These are phyloP conservation scores for Torymus tubicola DNA, from an alignment of 2,888 invertebrate genomes.

Conservation along the genomic window DNA sequence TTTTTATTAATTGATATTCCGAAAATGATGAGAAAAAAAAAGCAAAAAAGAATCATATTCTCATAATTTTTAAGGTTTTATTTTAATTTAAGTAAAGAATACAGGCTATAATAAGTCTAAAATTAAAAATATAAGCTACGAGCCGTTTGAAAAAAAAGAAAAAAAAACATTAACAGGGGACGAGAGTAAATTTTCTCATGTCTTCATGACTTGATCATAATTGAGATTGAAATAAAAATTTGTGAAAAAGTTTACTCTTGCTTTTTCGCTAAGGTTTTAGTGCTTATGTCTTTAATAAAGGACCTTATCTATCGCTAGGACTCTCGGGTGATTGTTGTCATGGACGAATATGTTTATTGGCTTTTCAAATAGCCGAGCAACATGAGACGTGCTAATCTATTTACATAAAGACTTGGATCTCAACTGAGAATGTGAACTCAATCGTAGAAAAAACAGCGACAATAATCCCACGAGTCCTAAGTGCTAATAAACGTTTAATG, in stretches of 20 bases:
- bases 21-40: conserved; percentile 12
- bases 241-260: conserved; percentile 51
- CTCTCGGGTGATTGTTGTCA: conserved; percentile 56
- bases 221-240: conserved; percentile 33
- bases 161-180: conserved; percentile 47
- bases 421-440: conserved; percentile 56
- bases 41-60: conserved; percentile 47
- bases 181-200: conserved; percentile 45
- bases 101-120: conserved; percentile 43
- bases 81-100: conserved; percentile 49
- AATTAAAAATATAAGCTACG: conserved; percentile 55
- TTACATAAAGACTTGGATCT: conserved; percentile 57
- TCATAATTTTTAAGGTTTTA: conserved; percentile 52
- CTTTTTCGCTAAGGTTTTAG: conserved; percentile 54
- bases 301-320: conserved; percentile 54
- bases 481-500: conserved; percentile 60
- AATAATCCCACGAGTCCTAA: conserved; percentile 58
- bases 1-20: conserved; percentile 55
- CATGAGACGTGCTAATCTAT: conserved; percentile 47
- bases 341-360: conserved; percentile 42
- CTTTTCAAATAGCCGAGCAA: conserved; percentile 40
- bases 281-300: conserved; percentile 57
- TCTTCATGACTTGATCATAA: conserved; percentile 2
- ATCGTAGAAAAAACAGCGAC: conserved; percentile 35
- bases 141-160: conserved; percentile 39